Base-by-base conservation (phyloP, 2,113 vertebrate species). In the Colinus virginianus region DNA sequence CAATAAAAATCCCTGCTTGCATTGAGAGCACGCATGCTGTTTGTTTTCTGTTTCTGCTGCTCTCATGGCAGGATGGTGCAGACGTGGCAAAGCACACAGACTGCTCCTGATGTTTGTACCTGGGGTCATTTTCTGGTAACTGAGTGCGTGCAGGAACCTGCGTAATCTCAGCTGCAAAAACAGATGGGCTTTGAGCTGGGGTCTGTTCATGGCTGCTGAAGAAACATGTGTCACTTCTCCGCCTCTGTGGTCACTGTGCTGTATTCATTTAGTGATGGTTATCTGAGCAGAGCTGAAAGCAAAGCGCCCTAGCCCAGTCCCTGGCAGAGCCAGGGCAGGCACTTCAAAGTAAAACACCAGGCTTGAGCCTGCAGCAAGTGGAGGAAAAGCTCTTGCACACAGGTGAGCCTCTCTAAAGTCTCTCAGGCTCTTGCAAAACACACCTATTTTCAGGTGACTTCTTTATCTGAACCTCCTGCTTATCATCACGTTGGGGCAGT, bases 401-500 rank as follows among this genome's bases (percentile, higher is more conserved):
- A 69, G 64, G 25, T 46, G 68, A 83, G 49, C 16, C 21, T 46
- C 67, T 82, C 76, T 80, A 56, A 83, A 78, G 32, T 36, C 51
- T 77, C 21, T 32, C n/a, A 2, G 48, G 26, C 79, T 88, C 26
- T 61, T 68, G 61, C 34, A 71, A 64, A 90, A 93, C 16, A 12
- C 85, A 79, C 61, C 80, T 3, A 32, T 91, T 80, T 67, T 13
- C 88, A 87, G 67, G 48, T 58, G 9, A 28, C 32, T 58, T 61
- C 7, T 61, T 84, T 74, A 62, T 89, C 67, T 94, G 84, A 64
- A 49, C 67, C 87, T 91, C 40, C 70, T 95, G 87, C 45, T 90
- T 75, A 45, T 69, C 36, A 69, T 95, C 87, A 36, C 75, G 62
- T 87, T 55, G 72, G 62, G 70, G 75, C 87, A 79, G 87, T 49